phyloP scores from a whole-genome alignment of 2,113 vertebrate species.

The Chelonoidis abingdonii region DNA sequence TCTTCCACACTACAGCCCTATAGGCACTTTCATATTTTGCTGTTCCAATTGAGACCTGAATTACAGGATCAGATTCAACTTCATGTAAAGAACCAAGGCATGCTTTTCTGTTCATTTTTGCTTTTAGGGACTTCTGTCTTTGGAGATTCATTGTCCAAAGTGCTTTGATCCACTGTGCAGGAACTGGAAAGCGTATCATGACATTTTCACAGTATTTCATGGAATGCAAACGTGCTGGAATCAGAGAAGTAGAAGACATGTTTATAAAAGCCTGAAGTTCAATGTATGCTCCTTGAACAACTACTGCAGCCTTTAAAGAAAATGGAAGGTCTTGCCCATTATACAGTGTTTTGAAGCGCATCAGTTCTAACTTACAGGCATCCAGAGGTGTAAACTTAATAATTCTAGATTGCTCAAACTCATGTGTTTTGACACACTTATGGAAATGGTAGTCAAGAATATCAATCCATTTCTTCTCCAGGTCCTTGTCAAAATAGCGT shows the following conservation, averaged over 20 bases:
- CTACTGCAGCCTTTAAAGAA: slow-evolving; percentile 88
- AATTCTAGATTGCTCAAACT: slow-evolving; percentile 85
- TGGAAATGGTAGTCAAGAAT: slow-evolving; percentile 89
- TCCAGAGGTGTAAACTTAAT: slow-evolving; percentile 90
- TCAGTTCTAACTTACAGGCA: slow-evolving; percentile 91
- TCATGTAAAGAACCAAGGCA: slow-evolving; percentile 88
- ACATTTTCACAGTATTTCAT: slow-evolving; percentile 88
- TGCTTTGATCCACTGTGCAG: slow-evolving; percentile 91
- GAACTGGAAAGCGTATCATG: slow-evolving; percentile 90
- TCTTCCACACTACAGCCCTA: slow-evolving; percentile 94
- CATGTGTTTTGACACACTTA: slow-evolving; percentile 84
- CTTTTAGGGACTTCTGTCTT: slow-evolving; percentile 93
- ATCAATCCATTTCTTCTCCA: slow-evolving; percentile 84
- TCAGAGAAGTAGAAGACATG: slow-evolving; percentile 78
- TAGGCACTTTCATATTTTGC: slow-evolving; percentile 97
- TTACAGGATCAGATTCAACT: slow-evolving; percentile 86
- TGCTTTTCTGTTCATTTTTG: slow-evolving; percentile 92
- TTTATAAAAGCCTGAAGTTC: slow-evolving; percentile 95
- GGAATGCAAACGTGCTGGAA: slow-evolving; percentile 45
- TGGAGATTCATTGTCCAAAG: slow-evolving; percentile 91
- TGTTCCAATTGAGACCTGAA: slow-evolving; percentile 92
- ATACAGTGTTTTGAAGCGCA: slow-evolving; percentile 88
- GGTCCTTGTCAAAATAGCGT: slow-evolving; percentile 84
- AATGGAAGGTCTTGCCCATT: slow-evolving; percentile 87
- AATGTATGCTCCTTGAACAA: slow-evolving; percentile 93